Conservation (phyloP, 1,140 invertebrate genomes). For the Saccostrea cuccullata region DNA sequence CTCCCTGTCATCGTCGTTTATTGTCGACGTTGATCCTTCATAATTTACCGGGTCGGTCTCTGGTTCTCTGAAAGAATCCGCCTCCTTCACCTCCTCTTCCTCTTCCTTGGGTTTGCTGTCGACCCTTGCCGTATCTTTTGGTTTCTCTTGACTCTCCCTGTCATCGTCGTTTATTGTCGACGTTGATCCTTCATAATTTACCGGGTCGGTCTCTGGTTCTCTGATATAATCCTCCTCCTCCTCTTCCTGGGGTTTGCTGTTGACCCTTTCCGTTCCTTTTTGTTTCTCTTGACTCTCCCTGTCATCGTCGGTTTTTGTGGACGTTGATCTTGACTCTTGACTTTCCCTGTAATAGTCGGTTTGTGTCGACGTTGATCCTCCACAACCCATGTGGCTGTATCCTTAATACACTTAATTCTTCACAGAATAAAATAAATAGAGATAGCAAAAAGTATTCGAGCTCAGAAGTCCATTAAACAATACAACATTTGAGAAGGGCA, state of each 20-base stretch:
- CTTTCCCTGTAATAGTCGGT: background rate
- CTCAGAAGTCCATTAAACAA: too few species aligned
- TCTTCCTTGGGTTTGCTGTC: background rate
- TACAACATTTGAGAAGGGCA: too few species aligned
- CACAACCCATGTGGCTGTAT: background rate
- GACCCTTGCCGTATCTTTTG: background rate
- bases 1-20: background rate
- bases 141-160: background rate
- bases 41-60: slow-evolving; percentile 2
- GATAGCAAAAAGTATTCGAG: too few species aligned
- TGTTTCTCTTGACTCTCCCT: background rate
- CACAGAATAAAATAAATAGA: too few species aligned
- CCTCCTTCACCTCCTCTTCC: too few species aligned
- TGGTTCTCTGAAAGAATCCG: background rate
- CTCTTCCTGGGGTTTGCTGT: background rate
- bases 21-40: background rate
- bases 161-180: background rate
- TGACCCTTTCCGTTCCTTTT: background rate
- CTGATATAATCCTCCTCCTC: background rate
- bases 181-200: background rate
- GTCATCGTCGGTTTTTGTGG: background rate
- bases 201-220: slow-evolving; percentile 3
- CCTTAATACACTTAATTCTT: background rate
- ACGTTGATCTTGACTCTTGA: background rate
- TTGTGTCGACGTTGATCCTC: background rate